Evolutionary conservation across 2,797 vertebrate species (phyloP), one percentile per base, ranked within the genome.

Genomic region (Tarsius wallacei): DNA sequence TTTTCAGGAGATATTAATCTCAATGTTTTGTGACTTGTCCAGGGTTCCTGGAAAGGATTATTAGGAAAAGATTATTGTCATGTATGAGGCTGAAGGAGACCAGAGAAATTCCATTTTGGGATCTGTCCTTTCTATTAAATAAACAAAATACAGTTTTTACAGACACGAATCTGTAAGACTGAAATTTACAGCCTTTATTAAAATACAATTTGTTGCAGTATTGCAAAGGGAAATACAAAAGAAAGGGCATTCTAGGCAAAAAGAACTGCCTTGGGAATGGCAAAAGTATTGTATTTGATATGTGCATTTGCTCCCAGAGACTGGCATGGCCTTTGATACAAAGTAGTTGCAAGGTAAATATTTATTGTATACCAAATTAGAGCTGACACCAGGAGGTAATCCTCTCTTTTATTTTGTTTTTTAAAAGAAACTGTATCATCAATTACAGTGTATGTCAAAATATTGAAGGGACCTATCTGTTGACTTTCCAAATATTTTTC

Each of bases 141-240:
- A 33, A 57, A 90, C 83, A 90, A 92, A 97, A 94, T 66, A 28
- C 51, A 93, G 14, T 73, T 85, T 5, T 57, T 90, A 78, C 5
- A 68, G 24, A 51, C 31, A 59, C 24, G 1, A 59, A 82, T 68
- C 55, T 77, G 2, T 91, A 95, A 42, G 24, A 71, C 21, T 57
- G 17, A 96, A 91, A 51, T 92, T 76, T 9, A 77, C 7, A 61
- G 1, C 47, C 4, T 63, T 47, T 33, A 26, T 49, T 93, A 31
- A 55, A 7, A 51, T 73, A 63, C 3, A 82, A 31, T 71, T 64
- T 81, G 4, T 68, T 55, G 1, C 70, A 64, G 6, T 80, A 57
- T 93, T 77, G 26, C 33, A 83, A 87, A 68, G 8, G 12, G 2
- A 9, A 42, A 63, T 85, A 36, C 19, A 64, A 85, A 87, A 36